Percentiles rank a stretch among this genome's conserved stretches.
These are phyloP conservation scores for Archaeoteleia sp. DNA, from an alignment of 2,888 invertebrate species.

Conservation along the genomic window DNA sequence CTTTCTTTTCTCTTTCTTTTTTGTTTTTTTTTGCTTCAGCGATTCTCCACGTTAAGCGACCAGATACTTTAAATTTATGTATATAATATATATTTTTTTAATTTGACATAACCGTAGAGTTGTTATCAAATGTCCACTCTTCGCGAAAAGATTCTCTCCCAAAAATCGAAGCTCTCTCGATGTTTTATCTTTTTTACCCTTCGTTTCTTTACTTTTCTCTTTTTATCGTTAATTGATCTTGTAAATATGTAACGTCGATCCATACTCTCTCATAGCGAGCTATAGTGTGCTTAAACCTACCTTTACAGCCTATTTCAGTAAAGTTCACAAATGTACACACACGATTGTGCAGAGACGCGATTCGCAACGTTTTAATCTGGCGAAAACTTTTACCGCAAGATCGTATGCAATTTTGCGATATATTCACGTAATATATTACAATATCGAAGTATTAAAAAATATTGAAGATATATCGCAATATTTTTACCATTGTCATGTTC, in stretches of 20 bases:
- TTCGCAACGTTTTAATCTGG: conserved; percentile 31
- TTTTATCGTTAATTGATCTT: conserved; percentile 50
- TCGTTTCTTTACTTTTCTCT: conserved; percentile 31
- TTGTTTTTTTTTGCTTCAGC: conserved; percentile 30
- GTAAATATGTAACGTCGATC: conserved; percentile 53
- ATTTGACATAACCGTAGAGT: conserved; percentile 51
- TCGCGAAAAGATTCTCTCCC: conserved; percentile 21
- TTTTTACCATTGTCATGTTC: no score
- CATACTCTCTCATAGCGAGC: conserved; percentile 51
- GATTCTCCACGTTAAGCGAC: conserved; percentile 50
- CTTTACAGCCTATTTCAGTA: conserved; percentile 54
- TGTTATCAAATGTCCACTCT: conserved; percentile 46
- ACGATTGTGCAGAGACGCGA: conserved; percentile 40
- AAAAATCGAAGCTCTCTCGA: conserved; percentile 39
- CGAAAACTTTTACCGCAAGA: conserved; percentile 9
- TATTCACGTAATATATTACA: conserved; percentile 44
- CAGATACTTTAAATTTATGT: conserved; percentile 44
- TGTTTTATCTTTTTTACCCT: conserved; percentile 24
- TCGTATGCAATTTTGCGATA: conserved; percentile 42
- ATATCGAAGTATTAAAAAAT: conserved; percentile 42
- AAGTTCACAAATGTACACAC: conserved; percentile 48
- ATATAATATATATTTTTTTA: conserved; percentile 45
- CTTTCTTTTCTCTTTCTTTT: conserved; percentile 20
- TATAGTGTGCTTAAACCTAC: conserved; percentile 50
- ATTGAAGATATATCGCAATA: conserved; percentile 47